These are phyloP conservation scores for Psittacula cyanocephala DNA, from an alignment of 2,113 vertebrate genomes.

Conservation along the genomic window DNA sequence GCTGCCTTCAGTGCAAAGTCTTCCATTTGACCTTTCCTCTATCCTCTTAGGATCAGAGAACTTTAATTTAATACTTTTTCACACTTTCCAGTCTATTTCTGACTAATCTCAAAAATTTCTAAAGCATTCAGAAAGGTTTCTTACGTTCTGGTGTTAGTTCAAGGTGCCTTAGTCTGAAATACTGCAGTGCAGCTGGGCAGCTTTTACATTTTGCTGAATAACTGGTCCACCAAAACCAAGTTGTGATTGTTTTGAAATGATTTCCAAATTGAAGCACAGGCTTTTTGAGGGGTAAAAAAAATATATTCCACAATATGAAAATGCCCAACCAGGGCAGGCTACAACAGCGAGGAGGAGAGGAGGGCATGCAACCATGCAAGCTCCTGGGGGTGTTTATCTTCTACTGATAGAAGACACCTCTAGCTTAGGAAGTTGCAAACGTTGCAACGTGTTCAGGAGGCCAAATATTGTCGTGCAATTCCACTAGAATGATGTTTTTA, in stretches of 20 bases:
- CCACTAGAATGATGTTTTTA: neutral
- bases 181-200: slow-evolving; percentile 5
- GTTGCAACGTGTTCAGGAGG: neutral
- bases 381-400: neutral
- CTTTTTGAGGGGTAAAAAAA: neutral
- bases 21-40: neutral
- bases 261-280: neutral
- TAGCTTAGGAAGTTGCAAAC: neutral
- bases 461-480: neutral
- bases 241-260: neutral
- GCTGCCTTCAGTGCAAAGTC: neutral
- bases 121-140: neutral
- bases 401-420: neutral
- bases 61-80: neutral
- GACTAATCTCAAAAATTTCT: neutral
- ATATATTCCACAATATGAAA: neutral
- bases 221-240: neutral
- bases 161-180: slow-evolving; percentile 7
- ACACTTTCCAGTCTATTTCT: neutral
- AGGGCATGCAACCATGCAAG: neutral
- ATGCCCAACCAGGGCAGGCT: neutral
- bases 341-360: neutral
- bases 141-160: neutral
- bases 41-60: neutral
- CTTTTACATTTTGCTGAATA: neutral